Conservation (phyloP, 2,797 vertebrate genomes). For the Cynodonichthys magdalenae region DNA sequence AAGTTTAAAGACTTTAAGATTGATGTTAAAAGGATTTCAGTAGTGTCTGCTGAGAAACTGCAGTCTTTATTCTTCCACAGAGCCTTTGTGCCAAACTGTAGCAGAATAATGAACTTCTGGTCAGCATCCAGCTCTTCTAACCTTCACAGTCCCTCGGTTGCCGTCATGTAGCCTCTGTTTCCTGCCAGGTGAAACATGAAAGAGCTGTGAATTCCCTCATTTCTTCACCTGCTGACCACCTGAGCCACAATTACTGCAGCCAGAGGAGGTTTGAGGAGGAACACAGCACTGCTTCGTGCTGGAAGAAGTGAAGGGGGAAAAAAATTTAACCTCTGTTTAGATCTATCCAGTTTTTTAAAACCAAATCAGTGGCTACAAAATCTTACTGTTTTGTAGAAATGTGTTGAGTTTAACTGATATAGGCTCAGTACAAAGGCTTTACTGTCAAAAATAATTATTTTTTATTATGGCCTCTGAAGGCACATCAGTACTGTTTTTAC, state of each 20-base stretch:
- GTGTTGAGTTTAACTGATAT: neutral
- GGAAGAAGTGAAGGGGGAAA: neutral
- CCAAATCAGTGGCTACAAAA: neutral
- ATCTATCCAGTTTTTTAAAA: neutral
- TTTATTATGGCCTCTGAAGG: too few species aligned
- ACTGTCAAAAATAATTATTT: too few species aligned
- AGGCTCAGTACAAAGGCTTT: too few species aligned
- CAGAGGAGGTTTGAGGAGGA: conserved; percentile 22
- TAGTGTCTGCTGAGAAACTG: conserved; percentile 9
- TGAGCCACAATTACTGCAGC: conserved; percentile 42
- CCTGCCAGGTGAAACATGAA: conserved; percentile 44
- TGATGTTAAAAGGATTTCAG: neutral
- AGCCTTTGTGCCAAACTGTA: conserved; percentile 34
- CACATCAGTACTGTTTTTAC: neutral
- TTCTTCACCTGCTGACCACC: conserved; percentile 39
- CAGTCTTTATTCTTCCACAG: conserved; percentile 38
- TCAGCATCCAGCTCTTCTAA: conserved; percentile 41
- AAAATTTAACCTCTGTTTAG: neutral
- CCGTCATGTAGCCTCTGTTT: conserved; percentile 36
- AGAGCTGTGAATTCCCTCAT: conserved; percentile 31
- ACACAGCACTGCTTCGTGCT: conserved; percentile 1
- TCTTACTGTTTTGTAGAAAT: neutral
- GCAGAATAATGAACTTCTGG: conserved; percentile 48
- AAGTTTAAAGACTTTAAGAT: neutral
- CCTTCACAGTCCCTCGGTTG: conserved; percentile 35